Conservation (phyloP, 92 coral and sea anemone species). For the Galaxea fascicularis region DNA sequence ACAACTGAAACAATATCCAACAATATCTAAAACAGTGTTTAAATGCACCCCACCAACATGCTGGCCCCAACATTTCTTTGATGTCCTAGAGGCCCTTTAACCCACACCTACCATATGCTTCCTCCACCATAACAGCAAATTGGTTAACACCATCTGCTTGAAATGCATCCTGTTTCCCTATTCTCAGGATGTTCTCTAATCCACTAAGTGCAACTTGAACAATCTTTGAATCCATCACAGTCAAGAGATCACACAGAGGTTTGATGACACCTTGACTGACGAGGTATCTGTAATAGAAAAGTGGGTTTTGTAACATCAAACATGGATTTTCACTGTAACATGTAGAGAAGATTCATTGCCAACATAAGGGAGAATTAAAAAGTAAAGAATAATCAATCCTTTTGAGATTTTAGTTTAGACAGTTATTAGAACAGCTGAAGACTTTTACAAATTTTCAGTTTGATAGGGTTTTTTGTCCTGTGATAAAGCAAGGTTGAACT, state of each 20-base stretch:
- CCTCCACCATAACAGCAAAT: conserved; percentile 95
- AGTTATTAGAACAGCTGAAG: no score
- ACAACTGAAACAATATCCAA: no score
- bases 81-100: no score
- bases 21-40: no score
- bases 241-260: conserved; percentile 92
- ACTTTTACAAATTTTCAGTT: no score
- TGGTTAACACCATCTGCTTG: conserved; percentile 76
- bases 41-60: no score
- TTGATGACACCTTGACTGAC: conserved; percentile 94
- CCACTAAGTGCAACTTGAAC: conserved; percentile 97
- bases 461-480: no score
- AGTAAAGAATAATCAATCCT: no score
- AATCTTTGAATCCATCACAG: conserved; percentile 94
- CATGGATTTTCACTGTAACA: no score
- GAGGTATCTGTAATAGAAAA: conserved; percentile 72
- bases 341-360: not conserved
- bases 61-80: no score
- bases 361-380: not conserved
- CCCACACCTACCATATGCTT: conserved; percentile 83
- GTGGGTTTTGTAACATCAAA: not conserved
- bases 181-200: conserved; percentile 88
- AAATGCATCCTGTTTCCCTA: conserved; percentile 83
- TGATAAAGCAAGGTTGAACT: no score
- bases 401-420: no score